phyloP scores from a whole-genome alignment of 2,113 vertebrate species.

The Phaethornis superciliosus region DNA sequence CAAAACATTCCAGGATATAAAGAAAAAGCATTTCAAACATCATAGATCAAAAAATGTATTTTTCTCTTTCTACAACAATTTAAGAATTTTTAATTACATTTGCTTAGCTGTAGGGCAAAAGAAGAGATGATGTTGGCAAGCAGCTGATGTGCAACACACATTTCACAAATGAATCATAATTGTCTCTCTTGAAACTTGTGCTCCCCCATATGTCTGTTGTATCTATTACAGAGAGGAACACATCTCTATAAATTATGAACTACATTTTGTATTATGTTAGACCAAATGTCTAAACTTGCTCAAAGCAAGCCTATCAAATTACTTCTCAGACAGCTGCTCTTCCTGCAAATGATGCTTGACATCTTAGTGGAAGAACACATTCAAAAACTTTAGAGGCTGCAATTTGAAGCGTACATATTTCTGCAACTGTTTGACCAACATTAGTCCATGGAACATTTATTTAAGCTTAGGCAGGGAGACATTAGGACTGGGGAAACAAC shows the following conservation, averaged over 20 bases:
- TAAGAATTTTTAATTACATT: background rate
- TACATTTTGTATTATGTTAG: slow-evolving; percentile 15
- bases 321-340: slow-evolving; percentile 40
- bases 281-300: slow-evolving; percentile 45
- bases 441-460: background rate
- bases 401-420: background rate
- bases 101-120: slow-evolving; percentile 32
- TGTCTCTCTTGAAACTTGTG: slow-evolving; percentile 59
- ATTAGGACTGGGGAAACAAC: background rate
- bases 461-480: background rate
- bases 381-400: background rate
- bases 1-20: background rate
- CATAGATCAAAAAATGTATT: background rate
- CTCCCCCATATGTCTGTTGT: slow-evolving; percentile 64
- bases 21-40: background rate
- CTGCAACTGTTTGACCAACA: background rate
- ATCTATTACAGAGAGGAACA: slow-evolving; percentile 18
- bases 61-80: background rate
- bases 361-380: background rate
- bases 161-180: background rate
- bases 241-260: background rate
- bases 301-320: slow-evolving; percentile 33
- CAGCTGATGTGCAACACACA: slow-evolving; percentile 25
- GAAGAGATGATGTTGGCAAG: background rate
- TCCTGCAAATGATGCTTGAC: slow-evolving; percentile 1